Percentiles rank a stretch among this genome's conserved stretches.
Conservation (phyloP, 2,797 vertebrate species). For the Danio kyathit region DNA sequence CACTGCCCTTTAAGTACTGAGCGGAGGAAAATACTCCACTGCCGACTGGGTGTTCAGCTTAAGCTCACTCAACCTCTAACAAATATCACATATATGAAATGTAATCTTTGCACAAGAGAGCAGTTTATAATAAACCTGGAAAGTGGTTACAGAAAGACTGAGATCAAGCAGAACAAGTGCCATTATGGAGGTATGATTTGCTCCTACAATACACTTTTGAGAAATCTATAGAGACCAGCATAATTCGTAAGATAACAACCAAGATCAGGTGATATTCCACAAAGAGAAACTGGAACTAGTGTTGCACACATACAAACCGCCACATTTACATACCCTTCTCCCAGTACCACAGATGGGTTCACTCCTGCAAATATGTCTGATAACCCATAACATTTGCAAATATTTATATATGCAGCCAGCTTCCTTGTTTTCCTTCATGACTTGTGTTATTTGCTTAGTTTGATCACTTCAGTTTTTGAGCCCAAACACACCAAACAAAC, state of each 20-base stretch:
- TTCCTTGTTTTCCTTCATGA: too few relatives aligned
- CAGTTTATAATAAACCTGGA: not conserved
- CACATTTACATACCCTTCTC: too few relatives aligned
- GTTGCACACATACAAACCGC: too few relatives aligned
- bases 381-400: too few relatives aligned
- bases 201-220: not conserved
- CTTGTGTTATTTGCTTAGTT: too few relatives aligned
- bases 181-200: not conserved
- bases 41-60: slow-evolving; percentile 54
- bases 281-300: too few relatives aligned
- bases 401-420: too few relatives aligned
- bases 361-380: too few relatives aligned
- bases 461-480: too few relatives aligned
- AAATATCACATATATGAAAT: slow-evolving; percentile 44
- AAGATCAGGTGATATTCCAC: too few relatives aligned
- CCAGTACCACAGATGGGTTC: too few relatives aligned
- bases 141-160: not conserved
- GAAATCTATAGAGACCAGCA: not conserved
- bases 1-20: slow-evolving; percentile 60
- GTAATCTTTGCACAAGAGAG: slow-evolving; percentile 61
- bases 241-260: not conserved
- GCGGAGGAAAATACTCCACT: slow-evolving; percentile 9
- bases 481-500: too few relatives aligned
- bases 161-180: not conserved
- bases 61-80: slow-evolving; percentile 52